Evolutionary conservation across 23 tunicate species (phyloP), one percentile per base, ranked within the genome.

Genomic region (Oikopleura albicans): DNA sequence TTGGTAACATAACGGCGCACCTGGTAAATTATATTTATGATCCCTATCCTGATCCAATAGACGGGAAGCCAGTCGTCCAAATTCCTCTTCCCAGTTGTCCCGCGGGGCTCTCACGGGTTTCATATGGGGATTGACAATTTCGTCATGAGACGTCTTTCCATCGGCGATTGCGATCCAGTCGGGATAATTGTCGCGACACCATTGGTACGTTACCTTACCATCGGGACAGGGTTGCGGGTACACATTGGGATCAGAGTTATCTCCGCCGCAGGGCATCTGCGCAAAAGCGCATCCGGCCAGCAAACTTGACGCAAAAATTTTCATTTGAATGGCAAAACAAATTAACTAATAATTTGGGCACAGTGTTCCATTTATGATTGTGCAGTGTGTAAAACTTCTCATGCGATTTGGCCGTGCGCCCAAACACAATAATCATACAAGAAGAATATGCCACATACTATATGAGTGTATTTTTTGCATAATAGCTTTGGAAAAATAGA

Each of bases 141-240:
- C 63, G 63, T 49, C 12, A 49, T 8, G 12, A 8, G 22, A 49
- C 63, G 12, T 49, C 12, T 22, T 49, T 2, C 4, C 79, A 31
- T 31, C 79, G 37, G 79, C 34, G 4, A 22, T 29, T 34, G 36
- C 79, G 33, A 71, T 37, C 4, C 2, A 71, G 37, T 71, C 79
- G 31, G 35, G 4, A 37, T 12, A 71, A 71, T 71, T 71, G 37
- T 71, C 79, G 28, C 79, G 79, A 29, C 79, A 71, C 79, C 79
- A 71, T 29, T 71, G 36, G 37, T 16, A 71, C 4, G 33, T 31
- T 22, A 49, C 12, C 12, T 49, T 49, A 8, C 63, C 63, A 49
- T 49, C 22, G 12, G 63, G 63, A 22, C 63, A 49, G 22, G 63
- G 63, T n/a, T n/a, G n/a, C n/a, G n/a, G n/a, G n/a, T n/a, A n/a